Conservation (phyloP, 64 coral and sea anemone species). For the Orbicella faveolata region DNA sequence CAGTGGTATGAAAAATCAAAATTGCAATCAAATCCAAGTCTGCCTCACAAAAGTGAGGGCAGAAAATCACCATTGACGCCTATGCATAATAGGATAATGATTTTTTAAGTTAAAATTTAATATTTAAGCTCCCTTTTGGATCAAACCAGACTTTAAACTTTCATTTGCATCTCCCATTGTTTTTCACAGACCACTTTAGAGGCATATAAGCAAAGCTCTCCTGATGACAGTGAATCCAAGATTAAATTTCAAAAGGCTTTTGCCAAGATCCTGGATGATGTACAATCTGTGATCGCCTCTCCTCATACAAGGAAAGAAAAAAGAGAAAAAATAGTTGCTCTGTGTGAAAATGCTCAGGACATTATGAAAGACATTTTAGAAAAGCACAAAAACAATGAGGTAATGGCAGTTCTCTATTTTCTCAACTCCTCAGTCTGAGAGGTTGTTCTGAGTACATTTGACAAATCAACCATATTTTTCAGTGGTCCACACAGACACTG, state of each 20-base stretch:
- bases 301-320: conserved; percentile 95
- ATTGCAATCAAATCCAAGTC: too few species aligned
- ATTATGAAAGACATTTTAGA: conserved; percentile 96
- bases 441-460: too few species aligned
- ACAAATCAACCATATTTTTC: too few species aligned
- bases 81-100: too few species aligned
- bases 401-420: neutral
- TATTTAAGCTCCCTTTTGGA: too few species aligned
- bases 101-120: too few species aligned
- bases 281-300: conserved; percentile 77
- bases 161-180: neutral
- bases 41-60: too few species aligned
- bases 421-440: neutral
- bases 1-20: too few species aligned
- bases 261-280: conserved; percentile 77
- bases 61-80: too few species aligned
- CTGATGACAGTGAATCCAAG: conserved; percentile 84
- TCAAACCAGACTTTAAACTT: neutral
- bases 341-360: conserved; percentile 98
- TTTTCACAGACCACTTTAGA: conserved; percentile 56
- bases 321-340: conserved; percentile 88
- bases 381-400: conserved; percentile 84
- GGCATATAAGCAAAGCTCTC: conserved; percentile 69
- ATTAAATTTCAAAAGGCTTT: conserved; percentile 86
- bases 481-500: too few species aligned